Evolutionary conservation across 2,113 vertebrate genomes (phyloP).

Genomic region (Globicephala melas): DNA sequence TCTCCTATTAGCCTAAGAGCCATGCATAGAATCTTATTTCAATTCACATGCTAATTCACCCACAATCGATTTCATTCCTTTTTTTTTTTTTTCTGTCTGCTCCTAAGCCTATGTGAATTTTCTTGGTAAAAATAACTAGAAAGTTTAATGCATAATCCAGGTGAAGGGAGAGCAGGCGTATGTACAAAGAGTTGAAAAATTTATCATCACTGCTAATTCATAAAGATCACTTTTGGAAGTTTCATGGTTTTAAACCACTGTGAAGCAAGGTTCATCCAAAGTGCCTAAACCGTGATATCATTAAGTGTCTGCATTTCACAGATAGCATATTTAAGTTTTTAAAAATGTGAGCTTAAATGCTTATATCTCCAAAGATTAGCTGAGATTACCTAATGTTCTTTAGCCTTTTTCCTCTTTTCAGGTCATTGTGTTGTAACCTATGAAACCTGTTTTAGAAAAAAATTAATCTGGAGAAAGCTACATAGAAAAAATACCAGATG

Average conservation of each 20-base stretch:
- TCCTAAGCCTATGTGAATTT: not conserved
- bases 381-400: not conserved
- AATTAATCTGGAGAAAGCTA: not conserved
- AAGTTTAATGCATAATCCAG: not conserved
- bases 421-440: not conserved
- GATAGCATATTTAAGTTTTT: not conserved
- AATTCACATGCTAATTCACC: not conserved
- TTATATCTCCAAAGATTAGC: conserved; percentile 19
- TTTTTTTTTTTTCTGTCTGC: not conserved
- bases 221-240: not conserved
- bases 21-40: conserved; percentile 3
- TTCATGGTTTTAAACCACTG: not conserved
- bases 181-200: not conserved
- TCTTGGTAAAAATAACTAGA: conserved; percentile 25
- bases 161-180: not conserved
- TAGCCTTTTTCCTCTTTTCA: not conserved
- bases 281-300: conserved; percentile 29
- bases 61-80: not conserved
- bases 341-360: not conserved
- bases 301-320: conserved; percentile 11
- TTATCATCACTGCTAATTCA: not conserved
- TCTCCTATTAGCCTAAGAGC: not conserved
- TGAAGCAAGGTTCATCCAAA: conserved; percentile 6
- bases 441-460: not conserved
- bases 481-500: not conserved